These are phyloP conservation scores for Eulemur macaco DNA, from an alignment of 2,113 vertebrate genomes.

Conservation along the genomic window DNA sequence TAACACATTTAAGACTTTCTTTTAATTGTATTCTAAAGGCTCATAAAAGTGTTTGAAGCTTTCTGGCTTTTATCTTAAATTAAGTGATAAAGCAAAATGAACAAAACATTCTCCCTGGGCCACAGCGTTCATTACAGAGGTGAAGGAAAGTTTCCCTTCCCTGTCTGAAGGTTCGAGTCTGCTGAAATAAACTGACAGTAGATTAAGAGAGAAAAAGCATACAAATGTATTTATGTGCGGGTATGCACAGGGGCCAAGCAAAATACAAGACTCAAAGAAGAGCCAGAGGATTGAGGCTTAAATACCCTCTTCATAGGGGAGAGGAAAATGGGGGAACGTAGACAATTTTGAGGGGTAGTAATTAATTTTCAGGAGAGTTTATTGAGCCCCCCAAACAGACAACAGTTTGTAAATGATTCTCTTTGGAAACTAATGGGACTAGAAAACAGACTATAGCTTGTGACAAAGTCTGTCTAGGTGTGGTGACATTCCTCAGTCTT, in stretches of 20 bases:
- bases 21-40: constrained; percentile 10
- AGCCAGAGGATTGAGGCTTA: not conserved
- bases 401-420: not conserved
- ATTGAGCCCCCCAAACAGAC: not conserved
- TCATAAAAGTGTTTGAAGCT: constrained; percentile 30
- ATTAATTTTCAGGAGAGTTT: not conserved
- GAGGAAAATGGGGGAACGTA: not conserved
- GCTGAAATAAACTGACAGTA: not conserved
- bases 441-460: not conserved
- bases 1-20: not conserved
- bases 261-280: not conserved
- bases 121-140: not conserved
- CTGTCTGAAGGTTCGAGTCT: not conserved
- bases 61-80: not conserved
- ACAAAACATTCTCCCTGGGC: not conserved
- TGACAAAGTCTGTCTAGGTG: not conserved
- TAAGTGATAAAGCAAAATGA: not conserved
- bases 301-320: not conserved
- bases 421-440: not conserved
- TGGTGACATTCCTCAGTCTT: not conserved
- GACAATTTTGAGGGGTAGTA: not conserved
- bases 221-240: not conserved
- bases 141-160: not conserved
- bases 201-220: not conserved
- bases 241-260: not conserved